These are phyloP conservation scores for Ahaetulla prasina DNA, from an alignment of 2,113 vertebrate genomes.

Conservation along the genomic window DNA sequence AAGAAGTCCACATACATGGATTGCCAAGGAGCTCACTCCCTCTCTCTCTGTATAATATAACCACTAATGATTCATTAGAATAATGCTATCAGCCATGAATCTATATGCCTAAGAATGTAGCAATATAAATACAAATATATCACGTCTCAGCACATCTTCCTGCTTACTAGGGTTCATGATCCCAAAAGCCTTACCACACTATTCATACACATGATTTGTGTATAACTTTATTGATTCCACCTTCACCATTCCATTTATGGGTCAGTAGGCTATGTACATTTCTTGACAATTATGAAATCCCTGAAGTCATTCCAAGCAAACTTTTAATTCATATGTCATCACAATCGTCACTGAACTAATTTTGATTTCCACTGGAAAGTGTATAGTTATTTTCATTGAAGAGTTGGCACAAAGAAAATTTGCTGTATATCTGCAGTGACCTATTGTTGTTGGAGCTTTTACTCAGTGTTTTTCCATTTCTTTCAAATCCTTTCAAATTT, in stretches of 20 bases:
- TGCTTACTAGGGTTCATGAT: not conserved
- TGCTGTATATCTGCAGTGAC: not conserved
- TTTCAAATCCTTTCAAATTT: not conserved
- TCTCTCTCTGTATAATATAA: too few species aligned
- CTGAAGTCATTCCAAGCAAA: constrained; percentile 1
- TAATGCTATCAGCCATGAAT: not conserved
- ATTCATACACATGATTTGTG: too few species aligned
- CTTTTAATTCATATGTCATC: not conserved
- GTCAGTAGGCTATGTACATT: not conserved
- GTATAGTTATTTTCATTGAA: not conserved
- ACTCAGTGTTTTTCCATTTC: not conserved
- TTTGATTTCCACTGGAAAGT: not conserved
- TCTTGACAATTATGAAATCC: not conserved
- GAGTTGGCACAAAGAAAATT: not conserved
- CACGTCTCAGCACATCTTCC: not conserved
- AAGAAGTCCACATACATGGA: not conserved
- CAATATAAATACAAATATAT: not conserved
- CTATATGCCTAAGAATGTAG: not conserved
- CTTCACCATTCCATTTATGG: not conserved
- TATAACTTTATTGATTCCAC: not conserved
- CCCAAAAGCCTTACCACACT: not conserved
- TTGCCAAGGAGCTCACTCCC: not conserved
- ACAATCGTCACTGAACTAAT: not conserved
- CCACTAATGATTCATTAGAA: not conserved
- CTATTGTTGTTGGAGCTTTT: not conserved